A percentile compares a stretch with the other conserved stretches of the same genome.
These are phyloP conservation scores for Microtus oregoni DNA, from an alignment of 2,113 vertebrate species.

Conservation along the genomic window DNA sequence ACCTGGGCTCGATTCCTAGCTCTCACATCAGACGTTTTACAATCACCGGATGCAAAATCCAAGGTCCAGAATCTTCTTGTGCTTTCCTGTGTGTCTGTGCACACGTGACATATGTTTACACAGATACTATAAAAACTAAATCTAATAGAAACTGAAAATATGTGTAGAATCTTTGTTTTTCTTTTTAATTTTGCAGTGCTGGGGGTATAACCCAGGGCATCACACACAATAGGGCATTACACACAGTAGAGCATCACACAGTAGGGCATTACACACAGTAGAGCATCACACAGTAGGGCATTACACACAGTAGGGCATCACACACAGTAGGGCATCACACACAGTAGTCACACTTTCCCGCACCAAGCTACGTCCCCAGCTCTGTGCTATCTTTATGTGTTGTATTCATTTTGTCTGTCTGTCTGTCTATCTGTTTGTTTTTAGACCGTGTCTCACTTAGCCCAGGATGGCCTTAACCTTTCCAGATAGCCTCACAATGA, in stretches of 20 bases:
- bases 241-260: not conserved
- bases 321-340: not conserved
- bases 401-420: not conserved
- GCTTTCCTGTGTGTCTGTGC: not conserved
- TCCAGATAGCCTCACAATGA: not conserved
- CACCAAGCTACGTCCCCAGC: not conserved
- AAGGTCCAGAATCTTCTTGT: not conserved
- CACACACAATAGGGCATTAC: not conserved
- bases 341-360: not conserved
- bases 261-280: not conserved
- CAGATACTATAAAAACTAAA: not conserved
- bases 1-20: not conserved
- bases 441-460: not conserved
- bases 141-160: not conserved
- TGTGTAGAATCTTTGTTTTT: not conserved
- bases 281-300: not conserved
- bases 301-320: too few relatives aligned
- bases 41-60: not conserved
- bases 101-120: not conserved
- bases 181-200: not conserved
- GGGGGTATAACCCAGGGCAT: not conserved
- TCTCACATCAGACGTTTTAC: not conserved
- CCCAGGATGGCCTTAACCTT: not conserved
- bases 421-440: not conserved
- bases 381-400: not conserved